These are phyloP conservation scores for Pandemis heparana DNA, from an alignment of 2,888 invertebrate genomes.

Conservation along the genomic window DNA sequence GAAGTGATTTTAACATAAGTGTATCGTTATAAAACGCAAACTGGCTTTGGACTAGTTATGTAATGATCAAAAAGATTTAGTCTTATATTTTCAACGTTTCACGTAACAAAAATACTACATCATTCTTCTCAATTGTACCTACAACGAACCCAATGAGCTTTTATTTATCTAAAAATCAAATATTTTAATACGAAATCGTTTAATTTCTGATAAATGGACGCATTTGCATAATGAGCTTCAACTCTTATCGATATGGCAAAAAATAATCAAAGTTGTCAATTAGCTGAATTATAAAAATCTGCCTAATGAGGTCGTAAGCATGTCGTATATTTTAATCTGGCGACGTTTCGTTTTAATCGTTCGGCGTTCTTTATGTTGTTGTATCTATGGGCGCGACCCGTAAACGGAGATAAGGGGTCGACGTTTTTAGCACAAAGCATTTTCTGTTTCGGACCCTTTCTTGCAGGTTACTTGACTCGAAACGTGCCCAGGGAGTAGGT, in stretches of 20 bases:
- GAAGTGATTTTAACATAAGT: background rate
- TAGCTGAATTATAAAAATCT: constrained; percentile 44
- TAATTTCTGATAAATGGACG: constrained; percentile 16
- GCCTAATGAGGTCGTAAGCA: constrained; percentile 38
- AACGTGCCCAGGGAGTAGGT: constrained; percentile 72
- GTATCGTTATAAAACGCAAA: background rate
- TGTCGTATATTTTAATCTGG: constrained; percentile 37
- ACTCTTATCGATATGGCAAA: constrained; percentile 38
- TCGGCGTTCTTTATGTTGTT: constrained; percentile 58
- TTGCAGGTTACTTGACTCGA: constrained; percentile 79
- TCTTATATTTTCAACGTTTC: background rate
- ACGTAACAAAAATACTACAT: background rate
- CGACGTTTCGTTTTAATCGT: constrained; percentile 38
- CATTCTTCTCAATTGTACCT: background rate
- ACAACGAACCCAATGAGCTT: constrained; percentile 19
- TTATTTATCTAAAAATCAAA: constrained; percentile 35
- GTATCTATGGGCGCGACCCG: constrained; percentile 76
- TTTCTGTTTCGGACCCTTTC: constrained; percentile 81
- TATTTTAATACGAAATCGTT: constrained; percentile 30
- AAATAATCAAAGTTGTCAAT: constrained; percentile 44
- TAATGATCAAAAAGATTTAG: background rate
- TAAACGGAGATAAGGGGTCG: constrained; percentile 81
- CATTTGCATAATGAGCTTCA: constrained; percentile 38
- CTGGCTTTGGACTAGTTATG: background rate
- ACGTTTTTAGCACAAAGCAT: constrained; percentile 85